A percentile compares a stretch with the other conserved stretches of the same genome.
Conservation (phyloP, 2,797 vertebrate species). For the Ceryle rudis region DNA sequence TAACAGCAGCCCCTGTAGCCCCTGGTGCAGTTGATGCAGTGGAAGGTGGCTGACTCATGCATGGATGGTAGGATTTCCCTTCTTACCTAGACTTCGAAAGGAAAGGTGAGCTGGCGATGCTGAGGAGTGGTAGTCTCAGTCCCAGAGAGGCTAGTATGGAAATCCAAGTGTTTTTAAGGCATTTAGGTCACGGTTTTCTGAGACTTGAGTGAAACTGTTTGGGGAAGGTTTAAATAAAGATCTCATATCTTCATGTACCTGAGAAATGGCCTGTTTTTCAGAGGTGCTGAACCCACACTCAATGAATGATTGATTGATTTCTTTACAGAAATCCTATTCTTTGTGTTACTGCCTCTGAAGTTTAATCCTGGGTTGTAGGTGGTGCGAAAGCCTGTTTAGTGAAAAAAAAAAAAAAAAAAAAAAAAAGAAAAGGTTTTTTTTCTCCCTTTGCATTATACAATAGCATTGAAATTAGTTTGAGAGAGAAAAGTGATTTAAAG, state of each 20-base stretch:
- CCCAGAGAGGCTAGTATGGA: not conserved
- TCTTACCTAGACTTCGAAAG: not conserved
- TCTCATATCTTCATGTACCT: slow-evolving; percentile 44
- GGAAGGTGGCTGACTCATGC: not conserved
- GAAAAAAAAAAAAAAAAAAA: not conserved
- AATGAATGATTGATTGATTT: slow-evolving; percentile 57
- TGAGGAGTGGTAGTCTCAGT: not conserved
- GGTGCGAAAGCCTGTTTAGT: slow-evolving; percentile 59
- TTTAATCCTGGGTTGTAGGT: slow-evolving; percentile 63
- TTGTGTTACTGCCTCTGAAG: slow-evolving; percentile 41
- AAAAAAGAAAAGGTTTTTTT: no score
- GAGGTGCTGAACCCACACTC: slow-evolving; percentile 67
- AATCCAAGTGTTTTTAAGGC: not conserved
- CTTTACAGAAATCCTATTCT: slow-evolving; percentile 53
- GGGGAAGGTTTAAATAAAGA: slow-evolving; percentile 53
- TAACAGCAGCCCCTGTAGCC: not conserved
- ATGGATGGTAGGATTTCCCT: not conserved
- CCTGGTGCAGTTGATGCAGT: not conserved
- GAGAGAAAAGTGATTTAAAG: not conserved
- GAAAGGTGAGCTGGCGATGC: not conserved
- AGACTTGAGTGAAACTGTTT: not conserved
- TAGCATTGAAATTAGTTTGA: slow-evolving; percentile 5
- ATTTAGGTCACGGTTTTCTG: slow-evolving; percentile 22
- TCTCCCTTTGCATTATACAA: slow-evolving; percentile 30
- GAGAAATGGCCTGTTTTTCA: slow-evolving; percentile 56